Conservation (phyloP, 1,140 invertebrate species). For the Heterodera schachtii region DNA sequence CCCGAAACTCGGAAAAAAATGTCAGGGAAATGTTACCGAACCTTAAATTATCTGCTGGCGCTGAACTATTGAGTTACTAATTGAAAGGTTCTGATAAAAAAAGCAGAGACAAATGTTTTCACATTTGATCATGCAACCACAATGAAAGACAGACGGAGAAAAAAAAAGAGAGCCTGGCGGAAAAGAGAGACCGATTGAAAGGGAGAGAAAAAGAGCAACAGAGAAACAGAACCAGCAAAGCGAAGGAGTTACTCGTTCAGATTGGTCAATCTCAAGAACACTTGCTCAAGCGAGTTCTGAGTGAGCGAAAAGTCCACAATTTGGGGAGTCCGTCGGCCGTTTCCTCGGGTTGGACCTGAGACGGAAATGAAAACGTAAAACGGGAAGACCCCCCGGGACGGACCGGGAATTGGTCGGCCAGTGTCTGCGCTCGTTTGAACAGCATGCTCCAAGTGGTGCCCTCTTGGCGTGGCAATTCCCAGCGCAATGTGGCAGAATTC, state of each 20-base stretch:
- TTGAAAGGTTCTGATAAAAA: too few species aligned
- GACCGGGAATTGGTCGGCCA: conserved; percentile 43
- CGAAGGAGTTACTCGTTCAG: conserved; percentile 9
- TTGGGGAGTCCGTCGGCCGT: conserved; percentile 17
- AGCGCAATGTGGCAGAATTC: conserved; percentile 32
- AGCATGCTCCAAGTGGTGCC: conserved; percentile 37
- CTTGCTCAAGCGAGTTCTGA: conserved; percentile 52
- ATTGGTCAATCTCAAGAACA: conserved; percentile 43
- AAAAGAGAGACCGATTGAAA: too few species aligned
- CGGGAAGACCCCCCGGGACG: neutral
- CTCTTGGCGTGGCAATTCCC: conserved; percentile 44
- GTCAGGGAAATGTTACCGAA: too few species aligned
- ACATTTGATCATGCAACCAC: neutral
- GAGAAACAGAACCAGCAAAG: too few species aligned
- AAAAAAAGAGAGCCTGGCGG: too few species aligned
- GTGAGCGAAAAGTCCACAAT: conserved; percentile 52
- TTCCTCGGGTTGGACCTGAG: conserved; percentile 7
- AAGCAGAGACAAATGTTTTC: too few species aligned
- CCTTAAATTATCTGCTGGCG: too few species aligned
- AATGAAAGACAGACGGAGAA: too few species aligned
- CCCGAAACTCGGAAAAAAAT: too few species aligned
- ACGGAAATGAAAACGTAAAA: neutral
- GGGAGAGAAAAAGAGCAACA: too few species aligned
- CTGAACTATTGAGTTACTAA: too few species aligned
- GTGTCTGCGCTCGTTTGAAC: conserved; percentile 38